Conservation (phyloP, 2,113 vertebrate genomes). For the Thomomys bottae region DNA sequence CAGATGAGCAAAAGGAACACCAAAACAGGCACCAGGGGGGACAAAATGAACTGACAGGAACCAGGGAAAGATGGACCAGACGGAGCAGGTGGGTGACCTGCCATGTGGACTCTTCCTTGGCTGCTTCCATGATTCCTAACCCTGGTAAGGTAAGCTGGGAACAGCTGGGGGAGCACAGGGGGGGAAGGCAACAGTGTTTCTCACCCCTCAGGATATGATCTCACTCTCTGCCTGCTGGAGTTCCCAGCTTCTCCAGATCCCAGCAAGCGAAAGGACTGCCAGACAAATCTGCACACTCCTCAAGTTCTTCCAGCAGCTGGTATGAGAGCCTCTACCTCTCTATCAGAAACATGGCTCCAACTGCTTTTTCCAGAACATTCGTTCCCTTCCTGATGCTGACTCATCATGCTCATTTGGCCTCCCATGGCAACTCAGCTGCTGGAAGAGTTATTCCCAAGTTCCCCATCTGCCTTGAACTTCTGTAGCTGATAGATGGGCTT, state of each 20-base stretch:
- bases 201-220: neutral
- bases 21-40: too few species aligned
- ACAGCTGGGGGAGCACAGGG: neutral
- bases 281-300: constrained; percentile 5
- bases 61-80: neutral
- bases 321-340: neutral
- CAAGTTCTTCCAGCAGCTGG: accelerated
- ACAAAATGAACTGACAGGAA: neutral
- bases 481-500: neutral
- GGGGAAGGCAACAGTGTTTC: neutral
- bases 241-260: neutral
- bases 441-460: neutral
- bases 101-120: neutral
- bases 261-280: neutral
- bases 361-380: neutral
- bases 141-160: neutral
- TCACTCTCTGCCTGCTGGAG: neutral
- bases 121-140: neutral
- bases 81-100: accelerated
- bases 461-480: neutral
- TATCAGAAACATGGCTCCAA: constrained; percentile 56
- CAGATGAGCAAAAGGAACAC: neutral
- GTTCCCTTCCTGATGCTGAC: constrained; percentile 69
- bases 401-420: constrained; percentile 76
- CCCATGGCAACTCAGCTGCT: constrained; percentile 73